phyloP scores from a whole-genome alignment of 2,113 vertebrate genomes.

The Talpa occidentalis region DNA sequence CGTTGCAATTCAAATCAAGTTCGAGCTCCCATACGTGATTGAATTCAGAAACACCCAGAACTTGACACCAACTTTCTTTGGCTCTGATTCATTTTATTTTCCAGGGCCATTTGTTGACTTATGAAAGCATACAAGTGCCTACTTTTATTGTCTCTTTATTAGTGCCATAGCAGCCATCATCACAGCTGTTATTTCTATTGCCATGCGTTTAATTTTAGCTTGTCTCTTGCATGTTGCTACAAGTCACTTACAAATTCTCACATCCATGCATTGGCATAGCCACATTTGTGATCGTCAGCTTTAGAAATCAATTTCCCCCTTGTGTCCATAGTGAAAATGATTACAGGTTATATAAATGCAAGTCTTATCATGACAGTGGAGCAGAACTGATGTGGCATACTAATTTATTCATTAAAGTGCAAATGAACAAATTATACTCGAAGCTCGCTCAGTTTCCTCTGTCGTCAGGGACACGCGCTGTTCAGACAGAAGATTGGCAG shows the following conservation, averaged over 20 bases:
- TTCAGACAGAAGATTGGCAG: slow-evolving; percentile 24
- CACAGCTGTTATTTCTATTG: slow-evolving; percentile 45
- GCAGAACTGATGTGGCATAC: slow-evolving; percentile 77
- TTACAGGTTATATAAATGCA: slow-evolving; percentile 83
- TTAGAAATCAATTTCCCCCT: slow-evolving; percentile 79
- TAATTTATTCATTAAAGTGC: slow-evolving; percentile 87
- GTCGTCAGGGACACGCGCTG: slow-evolving; percentile 17
- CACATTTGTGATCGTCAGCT: slow-evolving; percentile 65
- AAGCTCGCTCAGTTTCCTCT: slow-evolving; percentile 54
- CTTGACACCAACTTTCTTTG: background rate
- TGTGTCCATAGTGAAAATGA: slow-evolving; percentile 76
- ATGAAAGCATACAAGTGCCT: background rate
- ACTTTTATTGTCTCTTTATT: slow-evolving; percentile 48
- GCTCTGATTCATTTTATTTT: background rate
- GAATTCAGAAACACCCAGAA: background rate
- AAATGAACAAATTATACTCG: slow-evolving; percentile 80
- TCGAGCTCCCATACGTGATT: background rate
- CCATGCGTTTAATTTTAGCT: slow-evolving; percentile 12
- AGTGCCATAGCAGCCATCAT: background rate
- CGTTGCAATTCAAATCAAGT: background rate
- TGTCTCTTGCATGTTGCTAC: slow-evolving; percentile 67
- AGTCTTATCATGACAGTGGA: slow-evolving; percentile 79
- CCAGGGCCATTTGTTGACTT: background rate
- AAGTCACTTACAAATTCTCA: slow-evolving; percentile 70
- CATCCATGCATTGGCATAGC: background rate